These are phyloP conservation scores for Sarcophaga caerulescens DNA, from an alignment of 2,888 invertebrate species.

Conservation along the genomic window DNA sequence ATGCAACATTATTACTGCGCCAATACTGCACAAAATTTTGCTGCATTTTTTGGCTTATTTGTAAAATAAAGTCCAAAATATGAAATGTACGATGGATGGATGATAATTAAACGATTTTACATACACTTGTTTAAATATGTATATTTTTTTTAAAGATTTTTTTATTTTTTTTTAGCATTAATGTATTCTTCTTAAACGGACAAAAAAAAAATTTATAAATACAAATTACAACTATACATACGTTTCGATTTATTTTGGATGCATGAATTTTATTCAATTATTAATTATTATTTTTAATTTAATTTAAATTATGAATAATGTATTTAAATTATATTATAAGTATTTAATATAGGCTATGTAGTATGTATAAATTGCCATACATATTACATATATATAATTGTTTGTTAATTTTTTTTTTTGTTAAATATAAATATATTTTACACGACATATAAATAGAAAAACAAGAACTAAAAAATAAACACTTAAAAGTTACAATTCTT, in stretches of 20 bases:
- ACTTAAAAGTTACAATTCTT: conserved; percentile 8
- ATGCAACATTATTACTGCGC: too few relatives aligned
- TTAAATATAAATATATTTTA: conserved; percentile 3
- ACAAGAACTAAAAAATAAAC: conserved; percentile 1
- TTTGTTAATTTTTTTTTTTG: not conserved
- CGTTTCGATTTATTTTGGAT: conserved; percentile 26
- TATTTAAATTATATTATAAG: conserved; percentile 18
- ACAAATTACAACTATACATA: conserved; percentile 35
- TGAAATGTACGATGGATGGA: too few relatives aligned
- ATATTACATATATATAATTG: conserved; percentile 21
- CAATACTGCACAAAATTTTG: too few relatives aligned
- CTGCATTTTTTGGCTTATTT: too few relatives aligned
- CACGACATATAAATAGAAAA: not conserved
- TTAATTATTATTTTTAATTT: conserved; percentile 37
- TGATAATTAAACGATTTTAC: too few relatives aligned
- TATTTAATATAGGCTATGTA: conserved; percentile 9
- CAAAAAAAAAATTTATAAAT: conserved; percentile 36
- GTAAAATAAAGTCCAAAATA: too few relatives aligned
- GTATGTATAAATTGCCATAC: not conserved
- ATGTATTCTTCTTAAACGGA: conserved; percentile 26
- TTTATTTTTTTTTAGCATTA: conserved; percentile 21
- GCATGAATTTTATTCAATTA: conserved; percentile 27
- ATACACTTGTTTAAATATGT: not conserved
- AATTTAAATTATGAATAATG: conserved; percentile 22
- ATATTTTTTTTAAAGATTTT: not conserved